Conservation (phyloP, 2,113 vertebrate species). For the Podarcis muralis region DNA sequence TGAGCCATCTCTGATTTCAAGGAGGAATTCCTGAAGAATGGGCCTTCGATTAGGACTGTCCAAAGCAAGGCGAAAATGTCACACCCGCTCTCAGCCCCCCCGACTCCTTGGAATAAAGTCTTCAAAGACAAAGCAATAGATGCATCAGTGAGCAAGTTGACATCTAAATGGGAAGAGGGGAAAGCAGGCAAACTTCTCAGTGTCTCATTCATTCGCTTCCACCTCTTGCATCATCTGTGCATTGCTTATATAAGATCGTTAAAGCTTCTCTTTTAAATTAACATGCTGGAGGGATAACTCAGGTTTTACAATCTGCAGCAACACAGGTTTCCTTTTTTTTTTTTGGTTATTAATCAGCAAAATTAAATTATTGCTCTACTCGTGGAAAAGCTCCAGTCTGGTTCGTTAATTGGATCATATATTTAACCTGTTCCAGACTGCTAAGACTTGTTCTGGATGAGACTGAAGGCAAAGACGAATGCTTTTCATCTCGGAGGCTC, state of each 20-base stretch:
- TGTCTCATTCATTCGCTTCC: constrained; percentile 44
- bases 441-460: constrained; percentile 63
- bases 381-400: constrained; percentile 42
- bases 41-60: constrained; percentile 33
- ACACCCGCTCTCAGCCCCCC: background rate
- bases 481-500: constrained; percentile 70
- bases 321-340: constrained; percentile 40
- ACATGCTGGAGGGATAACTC: constrained; percentile 31
- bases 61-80: constrained; percentile 53
- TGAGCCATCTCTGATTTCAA: constrained; percentile 59
- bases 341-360: constrained; percentile 52
- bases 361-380: constrained; percentile 62
- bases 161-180: constrained; percentile 13
- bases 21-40: constrained; percentile 59
- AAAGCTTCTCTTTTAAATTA: constrained; percentile 36
- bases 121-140: constrained; percentile 1
- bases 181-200: background rate
- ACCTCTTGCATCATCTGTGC: constrained; percentile 3
- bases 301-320: constrained; percentile 33
- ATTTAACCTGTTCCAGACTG: constrained; percentile 56
- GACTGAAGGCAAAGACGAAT: constrained; percentile 47
- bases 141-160: constrained; percentile 1
- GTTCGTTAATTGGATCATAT: constrained; percentile 65
- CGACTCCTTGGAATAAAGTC: constrained; percentile 40
- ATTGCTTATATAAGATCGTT: background rate